Base-by-base conservation (phyloP, 2,113 vertebrate species). In the Indicator indicator region DNA sequence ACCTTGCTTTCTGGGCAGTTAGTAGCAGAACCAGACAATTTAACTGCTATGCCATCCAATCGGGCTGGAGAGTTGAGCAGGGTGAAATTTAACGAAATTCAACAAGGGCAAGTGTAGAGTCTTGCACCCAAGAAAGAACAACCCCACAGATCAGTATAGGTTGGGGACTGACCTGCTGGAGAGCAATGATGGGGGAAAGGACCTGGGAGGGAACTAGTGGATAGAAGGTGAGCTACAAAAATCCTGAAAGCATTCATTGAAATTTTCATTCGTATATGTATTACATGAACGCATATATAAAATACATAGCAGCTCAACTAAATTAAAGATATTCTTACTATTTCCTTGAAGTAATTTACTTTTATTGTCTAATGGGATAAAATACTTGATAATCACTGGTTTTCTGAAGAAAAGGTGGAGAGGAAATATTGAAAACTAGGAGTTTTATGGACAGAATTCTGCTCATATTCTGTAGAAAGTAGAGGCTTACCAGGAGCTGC, bases 1-100 rank as follows among this genome's bases (percentile, higher is more conserved):
- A 72, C 74, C 75, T 60, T 95, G 81, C 86, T 95, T 95, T 87
- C 89, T 55, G 79, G 20, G 79, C 91, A 86, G 78, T 50, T 33
- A 80, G 50, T 23, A 89, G 75, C 42, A 86, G 50, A 94, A 70
- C 23, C 54, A 79, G 83, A 79, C 85, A 72, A 69, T 95, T 93
- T 48, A 95, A 75, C 71, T 30, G 58, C 56, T 62, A 2, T 16
- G 50, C 59, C 88, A 84, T 12, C 28, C 55, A 84, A 92, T 78
- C 42, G 6, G 42, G 42, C 42, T 44, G 42, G 42, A 44, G 15
- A 44, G 15, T 16, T 44, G 42, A 14, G 42, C 42, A 44, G 42
- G 42, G 42, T 16, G 6, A 44, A 44, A 44, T 7, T 44, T 14
- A 44, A 44, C 15, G 15, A 44, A 44, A 16, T 44, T 44, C 42